Evolutionary conservation across 2,113 vertebrate genomes (phyloP), one percentile per base, ranked within the genome.

Genomic region (Triplophysa siluroides): DNA sequence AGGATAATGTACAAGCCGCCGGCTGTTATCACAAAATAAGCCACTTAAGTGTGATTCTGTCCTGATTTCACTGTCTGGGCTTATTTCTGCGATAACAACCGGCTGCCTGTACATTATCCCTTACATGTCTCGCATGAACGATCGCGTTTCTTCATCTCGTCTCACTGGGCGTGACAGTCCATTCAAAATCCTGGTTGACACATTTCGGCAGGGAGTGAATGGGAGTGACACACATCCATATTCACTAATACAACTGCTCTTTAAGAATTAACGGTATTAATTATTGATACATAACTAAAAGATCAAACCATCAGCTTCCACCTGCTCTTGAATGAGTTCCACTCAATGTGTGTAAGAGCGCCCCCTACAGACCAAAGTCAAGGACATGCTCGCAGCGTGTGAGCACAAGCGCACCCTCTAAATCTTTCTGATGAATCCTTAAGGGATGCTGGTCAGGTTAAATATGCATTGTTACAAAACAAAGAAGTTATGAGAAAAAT

Each of bases 261-360:
- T 86, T 68, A 80, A 82, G 50, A 58, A 63, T 74, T 67, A 68
- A 38, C 60, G 23, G 68, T 60, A 85, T 87, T 75, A 85, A 88
- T 87, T 85, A 86, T 41, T 24, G 41, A 72, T 77, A 86, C 33
- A 33, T 33, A 33, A 33, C 33, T 33, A 7, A 33, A 33, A 33
- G 33, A 33, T 33, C 33, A 33, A 11, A 45, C 43, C 18, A 23
- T 23, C 61, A 58, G 29, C 8, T 19, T 45, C 10, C 9, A 45
- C 43, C 43, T 45, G 10, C 43, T 45, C 43, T 11, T 2, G 43
- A 45, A 45, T 11, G 43, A 45, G 43, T 12, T 45, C 43, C 43
- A 23, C 21, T 65, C 43, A 38, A 3, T 11, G 64, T 13, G 12
- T n/a, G 21, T 33, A 26, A 18, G 47, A 72, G 43, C 10, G 14